Evolutionary conservation across 2,113 vertebrate genomes (phyloP), one percentile per base, ranked within the genome.

Genomic region (Apodemus sylvaticus): DNA sequence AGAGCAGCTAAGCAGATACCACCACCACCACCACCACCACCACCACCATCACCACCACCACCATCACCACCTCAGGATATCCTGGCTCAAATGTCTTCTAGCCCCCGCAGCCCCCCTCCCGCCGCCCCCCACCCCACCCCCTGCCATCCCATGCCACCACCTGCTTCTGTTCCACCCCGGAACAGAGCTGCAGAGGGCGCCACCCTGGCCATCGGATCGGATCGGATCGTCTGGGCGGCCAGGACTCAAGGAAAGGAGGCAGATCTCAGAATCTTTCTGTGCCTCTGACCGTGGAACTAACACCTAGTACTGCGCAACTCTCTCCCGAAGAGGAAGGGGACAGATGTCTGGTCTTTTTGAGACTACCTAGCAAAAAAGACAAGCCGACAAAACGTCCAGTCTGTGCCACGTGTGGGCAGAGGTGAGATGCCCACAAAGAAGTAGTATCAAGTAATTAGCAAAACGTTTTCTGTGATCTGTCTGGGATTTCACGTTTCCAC

Each of bases 201-300:
- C 0, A 17, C n/a, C 6, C 13, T 3, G 55, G 55, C 1, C 20
- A 7, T 45, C 20, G n/a, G n/a, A n/a, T n/a, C n/a, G n/a, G n/a
- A 8, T 48, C 7, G 1, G 42, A 3, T 14, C 0, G 8, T 6
- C 0, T 0, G 66, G n/a, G 58, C 11, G 0, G n/a, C 78, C 10
- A 81, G 48, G 34, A 73, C 4, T 53, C 7, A 51, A 36, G 42
- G 16, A 58, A 17, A 4, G 1, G 34, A 24, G 16, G n/a, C 26
- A 14, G 6, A 53, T 81, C 29, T 0, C 1, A 0, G 45, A n/a
- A 24, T 89, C 60, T 94, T 83, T 42, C 74, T 5, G 11, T 17
- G 7, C 24, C 26, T 66, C 66, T 0, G 60, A 22, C 3, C 1
- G 10, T 10, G 45, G n/a, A 86, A 89, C 48, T 34, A 62, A 60